Evolutionary conservation across 1,140 invertebrate species (phyloP).

Genomic region (Trichonephila clavipes): DNA sequence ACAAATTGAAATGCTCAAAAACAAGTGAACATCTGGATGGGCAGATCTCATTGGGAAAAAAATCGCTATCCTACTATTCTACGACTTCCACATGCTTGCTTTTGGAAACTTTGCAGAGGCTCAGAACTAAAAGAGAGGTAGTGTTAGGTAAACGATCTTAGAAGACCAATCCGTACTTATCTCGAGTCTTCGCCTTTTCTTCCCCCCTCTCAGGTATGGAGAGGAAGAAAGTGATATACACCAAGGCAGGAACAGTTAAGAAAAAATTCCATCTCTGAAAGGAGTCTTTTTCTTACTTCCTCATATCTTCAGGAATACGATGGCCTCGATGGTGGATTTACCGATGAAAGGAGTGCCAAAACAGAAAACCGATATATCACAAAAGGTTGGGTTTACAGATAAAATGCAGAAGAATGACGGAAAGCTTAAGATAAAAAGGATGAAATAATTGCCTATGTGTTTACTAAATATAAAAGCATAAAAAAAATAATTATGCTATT

Average conservation of each 20-base stretch:
- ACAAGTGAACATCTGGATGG: background rate
- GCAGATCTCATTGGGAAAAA: background rate
- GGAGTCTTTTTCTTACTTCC: slow-evolving; percentile 25
- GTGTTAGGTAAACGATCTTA: slow-evolving; percentile 45
- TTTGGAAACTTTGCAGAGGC: background rate
- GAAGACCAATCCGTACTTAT: slow-evolving; percentile 61
- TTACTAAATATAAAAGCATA: background rate
- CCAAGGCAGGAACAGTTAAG: slow-evolving; percentile 19
- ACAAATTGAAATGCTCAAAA: background rate
- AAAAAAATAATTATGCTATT: too few relatives aligned
- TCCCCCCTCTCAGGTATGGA: background rate
- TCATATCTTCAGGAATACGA: slow-evolving; percentile 50
- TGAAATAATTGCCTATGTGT: background rate
- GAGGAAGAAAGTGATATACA: slow-evolving; percentile 42
- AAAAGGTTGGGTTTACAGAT: slow-evolving; percentile 7
- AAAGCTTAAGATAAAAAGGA: background rate
- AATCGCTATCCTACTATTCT: background rate
- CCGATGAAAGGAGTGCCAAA: slow-evolving; percentile 42
- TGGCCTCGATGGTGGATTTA: slow-evolving; percentile 18
- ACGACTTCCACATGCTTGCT: background rate
- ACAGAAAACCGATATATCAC: slow-evolving; percentile 44
- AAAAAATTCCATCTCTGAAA: background rate
- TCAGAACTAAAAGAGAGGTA: background rate
- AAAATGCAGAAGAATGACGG: background rate
- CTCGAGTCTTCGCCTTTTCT: background rate